Conservation (phyloP, 92 coral and sea anemone species). For the Palythoa grandiflora region DNA sequence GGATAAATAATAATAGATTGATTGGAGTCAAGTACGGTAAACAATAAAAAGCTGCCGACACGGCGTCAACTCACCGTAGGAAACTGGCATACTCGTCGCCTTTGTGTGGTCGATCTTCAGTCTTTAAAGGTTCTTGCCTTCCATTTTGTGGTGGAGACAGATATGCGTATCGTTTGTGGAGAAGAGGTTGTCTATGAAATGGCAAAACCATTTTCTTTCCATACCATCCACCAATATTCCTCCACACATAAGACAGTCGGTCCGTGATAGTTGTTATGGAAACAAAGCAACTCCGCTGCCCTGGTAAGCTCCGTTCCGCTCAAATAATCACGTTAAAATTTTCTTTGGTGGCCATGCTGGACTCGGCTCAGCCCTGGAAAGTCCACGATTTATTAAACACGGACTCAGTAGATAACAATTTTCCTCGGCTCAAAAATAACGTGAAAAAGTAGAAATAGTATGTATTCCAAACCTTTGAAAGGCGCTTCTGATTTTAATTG, state of each 20-base stretch:
- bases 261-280: slow-evolving; percentile 46
- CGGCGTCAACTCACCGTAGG: slow-evolving; percentile 69
- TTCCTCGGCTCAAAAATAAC: no score
- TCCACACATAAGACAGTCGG: background rate
- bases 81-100: slow-evolving; percentile 97
- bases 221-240: slow-evolving; percentile 29
- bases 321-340: background rate
- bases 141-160: slow-evolving; percentile 65
- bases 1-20: background rate
- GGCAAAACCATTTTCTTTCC: slow-evolving; percentile 90
- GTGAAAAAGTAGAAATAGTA: no score
- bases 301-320: background rate
- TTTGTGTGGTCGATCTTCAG: slow-evolving; percentile 50
- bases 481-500: no score
- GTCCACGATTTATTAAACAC: no score
- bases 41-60: slow-evolving; percentile 14
- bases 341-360: background rate
- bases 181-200: slow-evolving; percentile 90
- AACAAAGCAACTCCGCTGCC: slow-evolving; percentile 32
- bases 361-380: no score
- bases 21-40: slow-evolving; percentile 42
- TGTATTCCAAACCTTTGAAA: no score
- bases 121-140: slow-evolving; percentile 31
- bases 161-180: slow-evolving; percentile 85
- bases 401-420: no score